Evolutionary conservation across 2,797 vertebrate species (phyloP).

Genomic region (Sebastes hubbsi): DNA sequence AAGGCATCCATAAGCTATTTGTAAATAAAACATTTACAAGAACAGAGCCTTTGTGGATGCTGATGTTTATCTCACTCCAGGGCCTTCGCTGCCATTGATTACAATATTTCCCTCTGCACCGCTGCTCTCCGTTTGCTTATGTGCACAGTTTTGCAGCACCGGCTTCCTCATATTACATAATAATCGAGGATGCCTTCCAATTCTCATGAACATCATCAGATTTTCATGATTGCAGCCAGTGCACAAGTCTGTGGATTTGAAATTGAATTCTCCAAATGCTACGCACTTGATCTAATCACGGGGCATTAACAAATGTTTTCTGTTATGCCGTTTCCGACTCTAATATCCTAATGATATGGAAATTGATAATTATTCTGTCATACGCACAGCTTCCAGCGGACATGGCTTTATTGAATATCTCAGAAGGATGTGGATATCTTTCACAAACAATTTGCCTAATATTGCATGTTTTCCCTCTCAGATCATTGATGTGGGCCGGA

Average conservation of each 20-base stretch:
- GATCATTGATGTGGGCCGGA: constrained; percentile 40
- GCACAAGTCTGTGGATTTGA: constrained; percentile 60
- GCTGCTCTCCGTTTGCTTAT: constrained; percentile 52
- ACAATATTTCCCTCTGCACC: constrained; percentile 21
- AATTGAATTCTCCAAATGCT: constrained; percentile 70
- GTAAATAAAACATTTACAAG: constrained; percentile 60
- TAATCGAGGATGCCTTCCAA: constrained; percentile 48
- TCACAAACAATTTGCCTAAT: constrained; percentile 77
- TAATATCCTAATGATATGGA: constrained; percentile 80
- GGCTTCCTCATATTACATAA: constrained; percentile 45
- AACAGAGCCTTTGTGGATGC: constrained; percentile 28
- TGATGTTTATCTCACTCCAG: constrained; percentile 53
- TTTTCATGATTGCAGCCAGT: constrained; percentile 71
- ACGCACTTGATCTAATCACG: constrained; percentile 70
- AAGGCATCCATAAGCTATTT: constrained; percentile 38
- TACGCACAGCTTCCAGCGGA: constrained; percentile 68
- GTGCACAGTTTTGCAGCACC: constrained; percentile 27
- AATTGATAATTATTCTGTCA: constrained; percentile 83
- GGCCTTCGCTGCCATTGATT: constrained; percentile 37
- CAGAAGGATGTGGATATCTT: constrained; percentile 66
- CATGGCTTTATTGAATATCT: constrained; percentile 74
- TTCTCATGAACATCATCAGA: constrained; percentile 69
- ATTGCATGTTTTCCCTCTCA: constrained; percentile 42
- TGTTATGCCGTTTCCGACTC: constrained; percentile 70
- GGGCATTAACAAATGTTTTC: constrained; percentile 76